Conservation (phyloP, 2,113 vertebrate genomes). For the Taurulus bubalis region DNA sequence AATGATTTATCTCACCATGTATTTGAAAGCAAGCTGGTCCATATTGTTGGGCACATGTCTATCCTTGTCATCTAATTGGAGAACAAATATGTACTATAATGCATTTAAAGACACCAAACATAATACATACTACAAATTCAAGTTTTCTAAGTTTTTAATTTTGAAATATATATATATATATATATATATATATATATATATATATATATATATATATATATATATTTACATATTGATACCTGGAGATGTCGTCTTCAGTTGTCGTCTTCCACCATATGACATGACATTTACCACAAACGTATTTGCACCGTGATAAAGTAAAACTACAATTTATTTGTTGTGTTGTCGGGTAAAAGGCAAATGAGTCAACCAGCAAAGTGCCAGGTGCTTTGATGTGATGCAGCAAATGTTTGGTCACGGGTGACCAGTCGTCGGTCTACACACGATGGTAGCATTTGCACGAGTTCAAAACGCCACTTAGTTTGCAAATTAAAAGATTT, state of each 20-base stretch:
- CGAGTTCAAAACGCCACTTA: background rate
- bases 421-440: background rate
- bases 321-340: background rate
- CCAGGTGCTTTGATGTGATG: slow-evolving; percentile 43
- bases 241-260: slow-evolving; percentile 32
- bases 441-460: background rate
- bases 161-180: background rate
- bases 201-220: background rate
- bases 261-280: slow-evolving; percentile 51
- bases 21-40: slow-evolving; percentile 81
- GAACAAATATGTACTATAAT: background rate
- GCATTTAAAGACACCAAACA: background rate
- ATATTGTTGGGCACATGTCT: slow-evolving; percentile 54
- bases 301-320: background rate
- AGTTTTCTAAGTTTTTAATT: background rate
- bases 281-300: slow-evolving; percentile 39
- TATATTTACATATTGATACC: slow-evolving; percentile 19
- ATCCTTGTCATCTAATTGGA: slow-evolving; percentile 45
- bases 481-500: background rate
- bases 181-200: background rate
- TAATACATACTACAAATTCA: background rate
- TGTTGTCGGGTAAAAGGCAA: background rate
- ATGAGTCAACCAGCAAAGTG: slow-evolving; percentile 2
- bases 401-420: slow-evolving; percentile 8
- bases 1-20: slow-evolving; percentile 80